Evolutionary conservation across 2,888 invertebrate species (phyloP).

Genomic region (Gnatocerus cornutus): DNA sequence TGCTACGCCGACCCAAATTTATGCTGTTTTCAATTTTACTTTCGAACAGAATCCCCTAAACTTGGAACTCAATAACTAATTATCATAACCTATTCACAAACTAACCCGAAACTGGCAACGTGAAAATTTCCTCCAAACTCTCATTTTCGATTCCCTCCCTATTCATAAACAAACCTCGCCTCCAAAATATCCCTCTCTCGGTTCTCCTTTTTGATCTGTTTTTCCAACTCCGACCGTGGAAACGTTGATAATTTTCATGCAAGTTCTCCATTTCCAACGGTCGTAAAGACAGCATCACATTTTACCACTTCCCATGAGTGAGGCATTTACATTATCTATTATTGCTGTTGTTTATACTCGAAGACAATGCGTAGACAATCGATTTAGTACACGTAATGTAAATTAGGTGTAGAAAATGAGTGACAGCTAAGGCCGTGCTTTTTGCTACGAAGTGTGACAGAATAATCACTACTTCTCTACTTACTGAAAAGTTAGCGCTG

Average conservation of each 20-base stretch:
- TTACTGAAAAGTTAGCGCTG: not conserved
- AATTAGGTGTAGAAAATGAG: conserved; percentile 38
- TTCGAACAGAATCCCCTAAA: too few species aligned
- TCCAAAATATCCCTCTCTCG: conserved; percentile 16
- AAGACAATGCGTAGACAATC: conserved; percentile 37
- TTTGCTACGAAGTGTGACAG: conserved; percentile 19
- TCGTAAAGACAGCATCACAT: conserved; percentile 36
- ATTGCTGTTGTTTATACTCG: conserved; percentile 24
- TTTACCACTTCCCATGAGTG: conserved; percentile 26
- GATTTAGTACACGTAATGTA: conserved; percentile 29
- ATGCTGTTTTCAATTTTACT: too few species aligned
- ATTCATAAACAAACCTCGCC: conserved; percentile 14
- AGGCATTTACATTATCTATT: conserved; percentile 32
- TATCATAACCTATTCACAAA: too few species aligned
- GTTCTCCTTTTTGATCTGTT: conserved; percentile 27
- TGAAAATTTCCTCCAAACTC: not conserved
- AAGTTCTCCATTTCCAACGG: conserved; percentile 17
- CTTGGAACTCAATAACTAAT: too few species aligned
- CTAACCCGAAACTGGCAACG: too few species aligned
- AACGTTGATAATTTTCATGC: conserved; percentile 30
- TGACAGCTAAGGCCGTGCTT: conserved; percentile 22
- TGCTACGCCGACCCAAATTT: too few species aligned
- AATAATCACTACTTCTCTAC: conserved; percentile 7
- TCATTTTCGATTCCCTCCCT: conserved; percentile 1
- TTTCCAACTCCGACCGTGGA: conserved; percentile 21